A percentile compares a stretch with the other conserved stretches of the same genome.
These are phyloP conservation scores for Empis stercorea DNA, from an alignment of 2,888 invertebrate species.

Conservation along the genomic window DNA sequence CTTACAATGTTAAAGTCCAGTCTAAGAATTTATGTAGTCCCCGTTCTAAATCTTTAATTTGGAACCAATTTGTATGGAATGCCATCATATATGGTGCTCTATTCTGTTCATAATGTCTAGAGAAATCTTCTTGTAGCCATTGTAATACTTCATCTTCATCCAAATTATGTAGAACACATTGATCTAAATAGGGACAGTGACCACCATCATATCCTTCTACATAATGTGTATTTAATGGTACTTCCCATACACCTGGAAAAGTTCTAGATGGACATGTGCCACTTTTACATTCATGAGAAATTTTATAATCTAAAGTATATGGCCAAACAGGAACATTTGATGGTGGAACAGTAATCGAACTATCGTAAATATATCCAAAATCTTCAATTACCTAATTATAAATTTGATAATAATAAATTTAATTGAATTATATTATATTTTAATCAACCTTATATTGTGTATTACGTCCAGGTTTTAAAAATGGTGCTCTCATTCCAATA, in stretches of 20 bases:
- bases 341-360: conserved; percentile 78
- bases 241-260: conserved; percentile 90
- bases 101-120: conserved; percentile 72
- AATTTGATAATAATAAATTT: background rate
- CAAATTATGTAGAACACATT: conserved; percentile 81
- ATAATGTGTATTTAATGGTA: conserved; percentile 81
- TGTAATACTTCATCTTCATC: conserved; percentile 65
- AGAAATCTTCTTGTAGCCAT: conserved; percentile 84
- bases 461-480: conserved; percentile 83
- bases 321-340: conserved; percentile 77
- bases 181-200: conserved; percentile 83
- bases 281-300: conserved; percentile 84
- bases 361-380: conserved; percentile 86
- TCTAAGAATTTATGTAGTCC: conserved; percentile 77
- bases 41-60: conserved; percentile 65
- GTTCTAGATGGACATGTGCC: conserved; percentile 83
- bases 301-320: conserved; percentile 85
- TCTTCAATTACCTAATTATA: conserved; percentile 66
- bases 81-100: conserved; percentile 90
- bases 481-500: conserved; percentile 78
- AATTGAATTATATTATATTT: background rate
- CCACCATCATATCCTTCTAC: conserved; percentile 82
- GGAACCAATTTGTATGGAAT: conserved; percentile 95
- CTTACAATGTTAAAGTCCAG: conserved; percentile 62
- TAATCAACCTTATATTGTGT: conserved; percentile 72